These are phyloP conservation scores for Lutra lutra DNA, from an alignment of 2,797 vertebrate species.

Conservation along the genomic window DNA sequence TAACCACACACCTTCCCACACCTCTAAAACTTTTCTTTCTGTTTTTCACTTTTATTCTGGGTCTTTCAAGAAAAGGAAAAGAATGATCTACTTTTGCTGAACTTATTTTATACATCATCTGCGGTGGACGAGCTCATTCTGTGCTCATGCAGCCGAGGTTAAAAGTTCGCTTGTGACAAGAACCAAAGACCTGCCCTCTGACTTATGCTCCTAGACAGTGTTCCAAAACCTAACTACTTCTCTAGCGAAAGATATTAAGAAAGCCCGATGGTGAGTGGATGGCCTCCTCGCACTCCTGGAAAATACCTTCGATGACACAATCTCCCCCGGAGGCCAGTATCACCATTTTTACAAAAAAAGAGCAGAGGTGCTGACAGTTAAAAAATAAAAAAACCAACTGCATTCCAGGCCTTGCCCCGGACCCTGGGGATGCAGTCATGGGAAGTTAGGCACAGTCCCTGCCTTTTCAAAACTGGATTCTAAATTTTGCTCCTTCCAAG, in stretches of 20 bases:
- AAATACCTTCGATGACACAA: too few species aligned
- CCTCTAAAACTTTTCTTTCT: neutral
- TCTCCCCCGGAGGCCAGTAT: neutral
- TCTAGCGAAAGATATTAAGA: neutral
- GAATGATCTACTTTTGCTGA: neutral
- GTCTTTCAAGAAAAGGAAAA: neutral
- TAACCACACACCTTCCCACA: neutral
- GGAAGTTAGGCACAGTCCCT: neutral
- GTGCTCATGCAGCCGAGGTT: neutral
- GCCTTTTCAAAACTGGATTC: neutral
- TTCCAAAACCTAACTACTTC: neutral
- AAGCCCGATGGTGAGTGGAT: neutral
- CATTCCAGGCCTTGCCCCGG: neutral
- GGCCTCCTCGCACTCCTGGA: too few species aligned
- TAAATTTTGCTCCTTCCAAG: neutral
- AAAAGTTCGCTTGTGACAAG: constrained; percentile 23
- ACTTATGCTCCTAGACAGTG: neutral
- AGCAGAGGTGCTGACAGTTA: neutral
- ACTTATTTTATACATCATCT: neutral
- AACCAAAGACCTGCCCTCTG: neutral
- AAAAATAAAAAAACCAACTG: neutral
- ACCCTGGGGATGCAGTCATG: too few species aligned
- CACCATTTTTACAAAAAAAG: neutral
- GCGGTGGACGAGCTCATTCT: neutral
- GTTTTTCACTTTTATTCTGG: neutral